A percentile compares a stretch with the other conserved stretches of the same genome.
Conservation (phyloP, 2,113 vertebrate species). For the Vidua macroura region DNA sequence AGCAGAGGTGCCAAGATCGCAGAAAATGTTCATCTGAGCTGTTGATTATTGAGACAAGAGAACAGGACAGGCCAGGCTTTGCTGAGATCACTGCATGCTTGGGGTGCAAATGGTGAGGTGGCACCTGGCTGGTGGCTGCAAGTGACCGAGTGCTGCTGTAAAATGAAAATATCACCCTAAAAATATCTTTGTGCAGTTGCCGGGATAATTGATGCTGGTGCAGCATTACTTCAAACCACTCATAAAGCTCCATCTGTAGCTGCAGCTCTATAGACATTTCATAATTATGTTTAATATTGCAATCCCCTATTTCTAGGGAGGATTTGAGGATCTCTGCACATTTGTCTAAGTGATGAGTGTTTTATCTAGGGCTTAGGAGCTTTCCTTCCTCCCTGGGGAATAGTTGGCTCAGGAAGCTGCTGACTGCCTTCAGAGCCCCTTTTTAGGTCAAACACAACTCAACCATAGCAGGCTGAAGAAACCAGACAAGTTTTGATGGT, state of each 20-base stretch:
- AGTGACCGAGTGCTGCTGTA: background rate
- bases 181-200: constrained; percentile 15
- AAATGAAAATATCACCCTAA: constrained; percentile 26
- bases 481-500: background rate
- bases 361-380: constrained; percentile 14
- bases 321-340: background rate
- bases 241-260: constrained; percentile 19
- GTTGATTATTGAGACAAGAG: constrained; percentile 25
- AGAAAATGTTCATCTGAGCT: constrained; percentile 37
- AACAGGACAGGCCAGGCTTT: background rate
- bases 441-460: background rate
- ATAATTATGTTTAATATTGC: background rate
- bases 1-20: background rate
- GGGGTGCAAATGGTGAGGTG: background rate
- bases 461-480: background rate
- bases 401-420: background rate
- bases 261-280: background rate
- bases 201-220: constrained; percentile 19
- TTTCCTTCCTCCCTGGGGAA: background rate
- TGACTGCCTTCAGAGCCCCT: background rate
- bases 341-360: background rate
- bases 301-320: background rate
- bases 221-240: constrained; percentile 21
- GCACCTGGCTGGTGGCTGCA: constrained; percentile 8
- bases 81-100: background rate